Percentiles rank a stretch among this genome's conserved stretches.
phyloP scores from a whole-genome alignment of 1,140 invertebrate species.

The Zaprionus vittiger region DNA sequence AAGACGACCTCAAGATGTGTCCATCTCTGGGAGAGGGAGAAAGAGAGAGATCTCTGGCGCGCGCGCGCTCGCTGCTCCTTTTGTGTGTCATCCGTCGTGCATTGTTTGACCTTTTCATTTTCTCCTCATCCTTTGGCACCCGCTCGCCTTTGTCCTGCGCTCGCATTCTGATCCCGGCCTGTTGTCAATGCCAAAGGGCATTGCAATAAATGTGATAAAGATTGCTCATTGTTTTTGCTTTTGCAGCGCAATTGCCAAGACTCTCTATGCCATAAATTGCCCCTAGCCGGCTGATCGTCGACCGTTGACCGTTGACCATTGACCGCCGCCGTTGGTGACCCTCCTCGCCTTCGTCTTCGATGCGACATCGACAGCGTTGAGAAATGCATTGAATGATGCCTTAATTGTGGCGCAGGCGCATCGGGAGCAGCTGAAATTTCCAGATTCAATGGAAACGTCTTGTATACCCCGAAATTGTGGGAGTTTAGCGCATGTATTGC shows the following conservation, averaged over 20 bases:
- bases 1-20: slow-evolving; percentile 72
- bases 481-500: slow-evolving; percentile 60
- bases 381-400: slow-evolving; percentile 71
- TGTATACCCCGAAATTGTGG: slow-evolving; percentile 53
- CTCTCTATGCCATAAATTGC: slow-evolving; percentile 66
- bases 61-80: slow-evolving; percentile 62
- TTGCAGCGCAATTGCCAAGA: slow-evolving; percentile 61
- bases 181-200: slow-evolving; percentile 69
- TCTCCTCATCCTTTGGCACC: slow-evolving; percentile 55
- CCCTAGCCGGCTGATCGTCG: slow-evolving; percentile 46
- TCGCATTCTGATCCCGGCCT: slow-evolving; percentile 24
- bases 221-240: slow-evolving; percentile 68
- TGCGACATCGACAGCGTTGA: slow-evolving; percentile 36
- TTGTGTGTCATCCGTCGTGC: slow-evolving; percentile 49
- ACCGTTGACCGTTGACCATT: slow-evolving; percentile 41
- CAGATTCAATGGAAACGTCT: slow-evolving; percentile 55
- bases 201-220: slow-evolving; percentile 81
- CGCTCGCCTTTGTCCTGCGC: slow-evolving; percentile 55
- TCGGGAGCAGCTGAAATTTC: slow-evolving; percentile 59
- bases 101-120: slow-evolving; percentile 68
- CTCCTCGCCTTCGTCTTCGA: slow-evolving; percentile 13
- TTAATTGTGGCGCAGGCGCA: slow-evolving; percentile 66
- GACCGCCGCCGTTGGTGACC: slow-evolving; percentile 22
- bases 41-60: slow-evolving; percentile 14
- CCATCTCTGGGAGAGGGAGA: neutral